These are phyloP conservation scores for Nemotelus nigrinus DNA, from an alignment of 2,888 invertebrate species.

Conservation along the genomic window DNA sequence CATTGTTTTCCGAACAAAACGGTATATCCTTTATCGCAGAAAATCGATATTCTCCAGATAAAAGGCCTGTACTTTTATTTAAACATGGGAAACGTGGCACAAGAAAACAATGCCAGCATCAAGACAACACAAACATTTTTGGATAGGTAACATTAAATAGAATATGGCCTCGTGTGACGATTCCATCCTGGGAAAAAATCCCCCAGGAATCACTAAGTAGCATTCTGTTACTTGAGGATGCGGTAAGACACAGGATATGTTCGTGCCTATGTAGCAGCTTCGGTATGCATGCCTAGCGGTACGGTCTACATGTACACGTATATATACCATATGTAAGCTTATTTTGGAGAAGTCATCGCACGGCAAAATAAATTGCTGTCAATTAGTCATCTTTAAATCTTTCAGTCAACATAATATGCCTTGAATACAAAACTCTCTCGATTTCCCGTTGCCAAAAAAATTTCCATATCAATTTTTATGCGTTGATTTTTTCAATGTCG, in stretches of 20 bases:
- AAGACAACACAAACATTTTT: constrained; percentile 4
- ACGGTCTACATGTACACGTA: not conserved
- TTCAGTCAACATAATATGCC: constrained; percentile 23
- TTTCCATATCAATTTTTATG: not conserved
- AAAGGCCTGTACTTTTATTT: constrained; percentile 38
- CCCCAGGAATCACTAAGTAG: not conserved
- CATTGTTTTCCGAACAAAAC: constrained; percentile 15
- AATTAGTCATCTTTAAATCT: constrained; percentile 43
- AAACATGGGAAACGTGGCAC: not conserved
- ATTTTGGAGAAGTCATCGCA: not conserved
- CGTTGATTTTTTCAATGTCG: not conserved
- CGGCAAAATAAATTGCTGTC: constrained; percentile 38
- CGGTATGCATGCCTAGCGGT: no score
- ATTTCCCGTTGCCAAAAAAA: not conserved
- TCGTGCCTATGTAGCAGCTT: no score
- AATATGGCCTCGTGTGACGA: not conserved
- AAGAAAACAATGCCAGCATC: constrained; percentile 36
- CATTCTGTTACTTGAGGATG: not conserved
- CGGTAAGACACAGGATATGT: no score
- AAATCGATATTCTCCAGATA: constrained; percentile 41
- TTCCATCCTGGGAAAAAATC: not conserved
- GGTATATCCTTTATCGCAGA: constrained; percentile 28
- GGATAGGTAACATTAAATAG: not conserved
- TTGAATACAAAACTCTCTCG: not conserved
- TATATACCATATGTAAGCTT: not conserved